Base-by-base conservation (phyloP, 2,113 vertebrate species). In the Dicentrarchus labrax region DNA sequence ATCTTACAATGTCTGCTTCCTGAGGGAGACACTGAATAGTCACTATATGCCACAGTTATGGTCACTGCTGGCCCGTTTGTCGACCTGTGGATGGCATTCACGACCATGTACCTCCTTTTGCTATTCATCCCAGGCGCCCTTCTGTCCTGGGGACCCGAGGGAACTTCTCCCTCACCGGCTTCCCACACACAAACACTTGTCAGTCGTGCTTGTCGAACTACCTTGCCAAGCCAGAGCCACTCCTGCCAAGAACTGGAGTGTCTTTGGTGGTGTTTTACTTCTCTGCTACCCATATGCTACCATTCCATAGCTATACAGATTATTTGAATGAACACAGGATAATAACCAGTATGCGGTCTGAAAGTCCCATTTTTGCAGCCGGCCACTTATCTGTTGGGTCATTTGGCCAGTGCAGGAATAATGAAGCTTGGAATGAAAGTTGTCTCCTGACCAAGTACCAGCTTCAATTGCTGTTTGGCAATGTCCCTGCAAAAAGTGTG, bases 311-410 rank as follows among this genome's bases (percentile, higher is more conserved):
- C 36, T 13, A 3, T n/a, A 22, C n/a, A 51, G 59, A 65, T 75
- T 38, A 74, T 57, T 56, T 60, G 24, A 75, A 75, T 48, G 24
- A 73, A 54, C 54, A n/a, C 53, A 56, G 38, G 73, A 73, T 88
- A 73, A 86, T 80, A 74, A 79, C 68, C 82, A 57, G n/a, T 45
- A 70, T 80, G 81, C 22, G 60, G 68, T 78, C 43, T 22, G 71
- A 67, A 84, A 80, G 67, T 62, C 76, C 22, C 64, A 77, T 89
- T 80, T 80, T 87, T 66, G 30, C 84, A 83, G 87, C 61, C 59
- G 76, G 43, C 64, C 62, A 13, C 78, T 62, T 56, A 79, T 89
- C 85, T 77, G 45, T n/a, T 11, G 62, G 61, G 60, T 77, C 69
- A 67, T 91, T 88, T 83, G 78, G 79, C 62, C 57, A 0, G 41